Evolutionary conservation across 2,888 invertebrate genomes (phyloP).

Genomic region (Halictus quadricinctus): DNA sequence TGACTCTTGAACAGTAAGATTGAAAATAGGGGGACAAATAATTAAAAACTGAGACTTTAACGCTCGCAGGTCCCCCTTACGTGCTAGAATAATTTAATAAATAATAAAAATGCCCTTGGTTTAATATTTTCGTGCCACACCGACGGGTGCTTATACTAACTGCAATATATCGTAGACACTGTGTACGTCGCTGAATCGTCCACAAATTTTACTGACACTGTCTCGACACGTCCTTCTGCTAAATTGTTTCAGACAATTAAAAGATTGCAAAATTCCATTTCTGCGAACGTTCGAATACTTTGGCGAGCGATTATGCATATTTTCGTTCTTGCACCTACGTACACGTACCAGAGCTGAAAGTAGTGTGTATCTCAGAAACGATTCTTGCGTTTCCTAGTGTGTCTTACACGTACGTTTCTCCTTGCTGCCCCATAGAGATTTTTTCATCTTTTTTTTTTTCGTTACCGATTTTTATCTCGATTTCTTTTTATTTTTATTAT

Average conservation of each 20-base stretch:
- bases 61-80: too few species aligned
- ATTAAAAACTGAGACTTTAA: too few species aligned
- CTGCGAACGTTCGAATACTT: background rate
- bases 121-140: too few species aligned
- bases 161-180: background rate
- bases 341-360: conserved; percentile 60
- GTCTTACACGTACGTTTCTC: conserved; percentile 52
- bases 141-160: too few species aligned
- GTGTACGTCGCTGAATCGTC: background rate
- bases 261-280: background rate
- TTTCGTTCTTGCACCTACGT: conserved; percentile 53
- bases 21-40: too few species aligned
- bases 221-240: background rate
- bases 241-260: background rate
- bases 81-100: too few species aligned
- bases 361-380: conserved; percentile 67
- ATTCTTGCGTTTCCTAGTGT: conserved; percentile 58
- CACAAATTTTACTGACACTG: background rate
- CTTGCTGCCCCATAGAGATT: conserved; percentile 32
- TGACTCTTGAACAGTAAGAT: too few species aligned
- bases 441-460: background rate
- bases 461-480: background rate
- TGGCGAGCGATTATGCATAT: conserved; percentile 52
- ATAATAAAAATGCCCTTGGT: too few species aligned
- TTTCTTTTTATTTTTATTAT: background rate